These are phyloP conservation scores for Branchinecta sandiegonensis DNA, from an alignment of 2,888 invertebrate species.

Conservation along the genomic window DNA sequence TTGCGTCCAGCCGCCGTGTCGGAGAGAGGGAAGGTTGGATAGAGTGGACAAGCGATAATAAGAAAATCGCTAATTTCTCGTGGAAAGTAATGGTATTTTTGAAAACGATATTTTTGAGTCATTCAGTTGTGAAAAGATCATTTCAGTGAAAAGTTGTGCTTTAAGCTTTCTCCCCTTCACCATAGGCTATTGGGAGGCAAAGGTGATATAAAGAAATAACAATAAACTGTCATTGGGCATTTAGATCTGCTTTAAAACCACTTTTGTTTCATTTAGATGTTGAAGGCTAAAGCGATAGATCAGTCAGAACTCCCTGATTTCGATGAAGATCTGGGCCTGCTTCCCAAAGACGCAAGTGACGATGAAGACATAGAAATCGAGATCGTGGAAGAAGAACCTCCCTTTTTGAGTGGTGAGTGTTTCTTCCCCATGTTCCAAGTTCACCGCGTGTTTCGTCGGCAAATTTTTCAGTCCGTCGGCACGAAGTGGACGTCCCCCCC, in stretches of 20 bases:
- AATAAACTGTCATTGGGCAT: constrained; percentile 16
- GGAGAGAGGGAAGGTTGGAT: no score
- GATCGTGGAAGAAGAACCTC: constrained; percentile 94
- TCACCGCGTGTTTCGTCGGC: no score
- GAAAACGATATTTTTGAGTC: no score
- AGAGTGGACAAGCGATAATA: no score
- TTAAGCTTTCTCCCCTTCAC: no score
- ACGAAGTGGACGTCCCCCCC: no score
- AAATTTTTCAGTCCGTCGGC: no score
- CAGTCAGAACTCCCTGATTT: constrained; percentile 91
- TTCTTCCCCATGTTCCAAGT: background rate
- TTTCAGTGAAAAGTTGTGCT: no score
- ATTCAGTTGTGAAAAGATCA: no score
- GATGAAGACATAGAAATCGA: constrained; percentile 98
- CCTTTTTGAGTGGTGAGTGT: constrained; percentile 58
- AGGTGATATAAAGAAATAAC: constrained; percentile 15
- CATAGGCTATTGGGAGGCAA: background rate
- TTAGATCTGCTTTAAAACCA: background rate
- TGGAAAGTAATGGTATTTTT: no score
- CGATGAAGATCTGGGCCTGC: constrained; percentile 83
- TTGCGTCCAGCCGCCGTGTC: no score
- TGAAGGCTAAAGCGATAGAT: constrained; percentile 77
- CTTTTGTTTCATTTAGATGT: constrained; percentile 47
- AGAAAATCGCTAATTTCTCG: no score
- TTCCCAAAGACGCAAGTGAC: constrained; percentile 79